A percentile compares a stretch with the other conserved stretches of the same genome.
Conservation (phyloP, 2,797 vertebrate species). For the Xyrichtys novacula region DNA sequence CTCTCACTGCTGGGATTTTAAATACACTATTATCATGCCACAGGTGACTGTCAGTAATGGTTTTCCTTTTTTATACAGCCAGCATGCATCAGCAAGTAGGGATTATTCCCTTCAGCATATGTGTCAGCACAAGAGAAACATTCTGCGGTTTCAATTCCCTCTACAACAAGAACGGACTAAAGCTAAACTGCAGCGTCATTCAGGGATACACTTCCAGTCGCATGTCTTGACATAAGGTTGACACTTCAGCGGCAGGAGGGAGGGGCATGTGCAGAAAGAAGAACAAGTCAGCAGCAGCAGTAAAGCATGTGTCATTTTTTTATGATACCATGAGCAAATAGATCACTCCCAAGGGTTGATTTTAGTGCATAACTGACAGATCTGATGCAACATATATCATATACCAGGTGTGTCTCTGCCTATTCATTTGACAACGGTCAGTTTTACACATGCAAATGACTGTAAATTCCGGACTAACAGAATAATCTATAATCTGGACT, state of each 20-base stretch:
- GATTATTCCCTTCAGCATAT: slow-evolving; percentile 24
- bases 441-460: no score
- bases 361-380: not conserved
- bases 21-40: not conserved
- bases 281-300: not conserved
- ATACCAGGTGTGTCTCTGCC: no score
- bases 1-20: not conserved
- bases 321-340: not conserved
- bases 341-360: not conserved
- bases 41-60: slow-evolving; percentile 7
- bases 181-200: not conserved
- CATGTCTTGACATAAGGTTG: not conserved
- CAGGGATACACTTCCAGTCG: not conserved
- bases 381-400: no score
- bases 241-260: not conserved
- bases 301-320: not conserved
- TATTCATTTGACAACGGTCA: no score
- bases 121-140: slow-evolving; percentile 42
- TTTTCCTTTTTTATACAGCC: not conserved
- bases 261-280: not conserved
- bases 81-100: slow-evolving; percentile 26
- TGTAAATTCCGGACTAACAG: no score
- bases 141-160: slow-evolving; percentile 60
- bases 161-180: slow-evolving; percentile 5
- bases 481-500: no score